phyloP scores from a whole-genome alignment of 2,113 vertebrate species.

The Podilymbus podiceps region DNA sequence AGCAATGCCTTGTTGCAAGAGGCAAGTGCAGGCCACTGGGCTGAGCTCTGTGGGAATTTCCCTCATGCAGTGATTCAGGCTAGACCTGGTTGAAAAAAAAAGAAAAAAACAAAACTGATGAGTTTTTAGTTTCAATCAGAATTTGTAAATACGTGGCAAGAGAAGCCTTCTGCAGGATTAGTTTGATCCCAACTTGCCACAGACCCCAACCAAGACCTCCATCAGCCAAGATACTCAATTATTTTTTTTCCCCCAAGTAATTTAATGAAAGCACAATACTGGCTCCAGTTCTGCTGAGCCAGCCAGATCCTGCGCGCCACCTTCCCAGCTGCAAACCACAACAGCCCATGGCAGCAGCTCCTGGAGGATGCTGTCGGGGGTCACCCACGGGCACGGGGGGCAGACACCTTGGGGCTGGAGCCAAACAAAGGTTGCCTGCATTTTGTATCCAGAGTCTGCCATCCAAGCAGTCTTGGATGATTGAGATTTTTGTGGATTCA shows the following conservation, averaged over 20 bases:
- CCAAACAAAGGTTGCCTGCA: background rate
- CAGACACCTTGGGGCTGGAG: background rate
- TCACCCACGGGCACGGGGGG: background rate
- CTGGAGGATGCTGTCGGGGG: background rate
- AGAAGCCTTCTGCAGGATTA: background rate
- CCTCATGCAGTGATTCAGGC: background rate
- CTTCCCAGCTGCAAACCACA: background rate
- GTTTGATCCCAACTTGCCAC: background rate
- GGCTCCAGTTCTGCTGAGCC: constrained; percentile 31
- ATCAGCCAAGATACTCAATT: background rate
- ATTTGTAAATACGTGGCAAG: background rate
- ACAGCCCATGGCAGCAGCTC: background rate
- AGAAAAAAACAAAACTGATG: too few species aligned
- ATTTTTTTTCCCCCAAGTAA: background rate
- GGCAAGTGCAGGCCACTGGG: background rate
- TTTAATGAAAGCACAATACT: constrained; percentile 21
- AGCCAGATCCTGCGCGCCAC: background rate
- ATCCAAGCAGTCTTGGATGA: background rate
- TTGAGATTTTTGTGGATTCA: background rate
- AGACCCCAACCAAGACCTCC: background rate
- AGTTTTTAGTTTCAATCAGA: background rate
- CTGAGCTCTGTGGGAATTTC: background rate
- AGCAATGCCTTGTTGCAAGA: background rate
- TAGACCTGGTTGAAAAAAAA: background rate
- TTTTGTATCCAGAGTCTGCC: background rate